phyloP scores from a whole-genome alignment of 2,797 vertebrate genomes.

The Anas bernieri region DNA sequence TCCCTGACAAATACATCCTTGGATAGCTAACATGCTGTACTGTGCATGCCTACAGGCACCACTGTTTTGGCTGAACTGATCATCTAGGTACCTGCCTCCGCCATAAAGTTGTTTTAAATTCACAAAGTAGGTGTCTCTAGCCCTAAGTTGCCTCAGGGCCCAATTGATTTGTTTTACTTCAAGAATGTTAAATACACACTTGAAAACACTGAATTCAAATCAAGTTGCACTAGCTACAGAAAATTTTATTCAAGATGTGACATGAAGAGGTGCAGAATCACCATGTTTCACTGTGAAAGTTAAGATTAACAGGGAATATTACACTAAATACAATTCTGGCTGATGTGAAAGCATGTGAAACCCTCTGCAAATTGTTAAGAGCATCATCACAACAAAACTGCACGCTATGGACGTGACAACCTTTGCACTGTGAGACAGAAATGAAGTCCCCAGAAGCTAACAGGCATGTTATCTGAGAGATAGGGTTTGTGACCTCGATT shows the following conservation, averaged over 20 bases:
- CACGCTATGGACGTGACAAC: background rate
- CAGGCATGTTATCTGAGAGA: background rate
- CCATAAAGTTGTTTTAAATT: constrained; percentile 11
- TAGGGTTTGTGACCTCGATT: background rate
- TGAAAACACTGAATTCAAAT: constrained; percentile 7
- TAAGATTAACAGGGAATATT: background rate
- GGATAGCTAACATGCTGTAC: background rate
- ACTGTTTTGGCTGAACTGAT: background rate
- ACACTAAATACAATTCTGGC: background rate
- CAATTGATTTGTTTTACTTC: background rate
- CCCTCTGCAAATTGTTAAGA: background rate
- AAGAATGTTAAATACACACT: background rate
- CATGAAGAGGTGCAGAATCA: background rate
- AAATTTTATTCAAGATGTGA: background rate
- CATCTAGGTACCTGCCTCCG: background rate
- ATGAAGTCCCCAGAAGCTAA: background rate
- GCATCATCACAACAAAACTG: background rate
- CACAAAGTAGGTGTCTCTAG: background rate
- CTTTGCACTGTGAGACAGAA: background rate
- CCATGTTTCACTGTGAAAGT: background rate
- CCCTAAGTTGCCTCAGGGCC: background rate
- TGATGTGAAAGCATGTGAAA: background rate
- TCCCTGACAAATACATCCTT: background rate
- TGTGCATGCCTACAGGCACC: background rate
- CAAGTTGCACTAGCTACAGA: background rate